Conservation (phyloP, 2,797 vertebrate species). For the Peromyscus melanophrys region DNA sequence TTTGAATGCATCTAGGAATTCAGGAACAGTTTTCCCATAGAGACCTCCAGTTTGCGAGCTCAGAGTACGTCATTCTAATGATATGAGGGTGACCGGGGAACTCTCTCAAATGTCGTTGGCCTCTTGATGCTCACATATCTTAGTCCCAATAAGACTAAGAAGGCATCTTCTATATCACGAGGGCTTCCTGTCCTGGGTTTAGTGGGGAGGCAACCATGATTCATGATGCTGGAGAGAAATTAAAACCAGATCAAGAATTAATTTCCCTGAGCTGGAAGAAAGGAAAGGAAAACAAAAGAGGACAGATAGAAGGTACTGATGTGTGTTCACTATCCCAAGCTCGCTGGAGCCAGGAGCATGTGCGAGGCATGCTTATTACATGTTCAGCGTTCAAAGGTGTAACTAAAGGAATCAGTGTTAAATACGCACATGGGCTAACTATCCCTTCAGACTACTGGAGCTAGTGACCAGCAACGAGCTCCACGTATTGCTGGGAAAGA, state of each 20-base stretch:
- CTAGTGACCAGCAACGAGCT: neutral
- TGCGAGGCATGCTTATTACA: conserved; percentile 14
- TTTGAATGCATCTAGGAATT: conserved; percentile 32
- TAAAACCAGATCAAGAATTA: conserved; percentile 65
- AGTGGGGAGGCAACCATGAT: neutral
- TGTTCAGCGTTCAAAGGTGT: conserved; percentile 23
- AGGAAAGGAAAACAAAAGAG: neutral
- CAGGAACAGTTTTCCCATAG: conserved; percentile 6
- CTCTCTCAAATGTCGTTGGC: neutral
- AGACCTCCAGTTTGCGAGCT: neutral
- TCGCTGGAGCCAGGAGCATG: conserved; percentile 50
- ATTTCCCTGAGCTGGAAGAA: neutral
- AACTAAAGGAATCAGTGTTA: conserved; percentile 58
- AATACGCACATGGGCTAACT: conserved; percentile 16
- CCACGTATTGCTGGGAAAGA: neutral
- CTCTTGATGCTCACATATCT: neutral
- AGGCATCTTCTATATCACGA: neutral
- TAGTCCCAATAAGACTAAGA: neutral
- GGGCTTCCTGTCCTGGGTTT: neutral
- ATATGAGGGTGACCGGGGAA: neutral
- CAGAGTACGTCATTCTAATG: neutral
- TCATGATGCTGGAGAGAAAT: conserved; percentile 54
- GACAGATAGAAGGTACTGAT: neutral
- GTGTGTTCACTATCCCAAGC: conserved; percentile 50
- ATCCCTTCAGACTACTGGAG: neutral